Evolutionary conservation across 1,140 invertebrate genomes (phyloP).

Genomic region (Bombus superbus): DNA sequence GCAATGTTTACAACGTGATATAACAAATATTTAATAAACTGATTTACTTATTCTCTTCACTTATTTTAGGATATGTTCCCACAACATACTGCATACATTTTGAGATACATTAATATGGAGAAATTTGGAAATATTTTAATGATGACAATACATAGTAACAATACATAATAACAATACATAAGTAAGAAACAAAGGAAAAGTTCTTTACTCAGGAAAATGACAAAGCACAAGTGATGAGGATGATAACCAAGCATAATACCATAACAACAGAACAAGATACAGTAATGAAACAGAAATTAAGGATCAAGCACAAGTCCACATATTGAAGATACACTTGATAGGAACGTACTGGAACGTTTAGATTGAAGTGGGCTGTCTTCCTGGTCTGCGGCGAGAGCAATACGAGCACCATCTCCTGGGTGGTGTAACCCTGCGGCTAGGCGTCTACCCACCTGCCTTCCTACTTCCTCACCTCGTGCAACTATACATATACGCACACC

Average conservation of each 20-base stretch:
- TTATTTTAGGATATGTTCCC: neutral
- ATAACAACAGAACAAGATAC: constrained; percentile 25
- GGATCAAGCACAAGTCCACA: constrained; percentile 39
- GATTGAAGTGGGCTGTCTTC: constrained; percentile 91
- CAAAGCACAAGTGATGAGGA: neutral
- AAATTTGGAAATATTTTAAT: neutral
- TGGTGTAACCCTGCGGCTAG: constrained; percentile 85
- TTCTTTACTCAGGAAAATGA: neutral
- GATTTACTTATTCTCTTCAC: neutral
- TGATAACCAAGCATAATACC: constrained; percentile 32
- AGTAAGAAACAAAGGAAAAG: neutral
- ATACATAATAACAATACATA: no score
- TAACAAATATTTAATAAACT: constrained; percentile 1
- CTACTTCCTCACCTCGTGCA: constrained; percentile 84
- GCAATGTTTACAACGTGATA: constrained; percentile 12
- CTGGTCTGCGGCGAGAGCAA: constrained; percentile 84
- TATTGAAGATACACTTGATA: constrained; percentile 69
- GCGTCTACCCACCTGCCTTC: constrained; percentile 85
- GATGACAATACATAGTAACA: neutral
- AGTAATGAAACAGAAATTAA: constrained; percentile 41
- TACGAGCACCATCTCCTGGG: constrained; percentile 83
- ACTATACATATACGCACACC: constrained; percentile 82
- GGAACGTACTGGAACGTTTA: constrained; percentile 90
- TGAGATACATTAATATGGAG: neutral
- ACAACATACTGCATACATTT: neutral